Percentiles rank a stretch among this genome's conserved stretches.
Conservation (phyloP, 2,888 invertebrate genomes). For the Girardia tigrina region DNA sequence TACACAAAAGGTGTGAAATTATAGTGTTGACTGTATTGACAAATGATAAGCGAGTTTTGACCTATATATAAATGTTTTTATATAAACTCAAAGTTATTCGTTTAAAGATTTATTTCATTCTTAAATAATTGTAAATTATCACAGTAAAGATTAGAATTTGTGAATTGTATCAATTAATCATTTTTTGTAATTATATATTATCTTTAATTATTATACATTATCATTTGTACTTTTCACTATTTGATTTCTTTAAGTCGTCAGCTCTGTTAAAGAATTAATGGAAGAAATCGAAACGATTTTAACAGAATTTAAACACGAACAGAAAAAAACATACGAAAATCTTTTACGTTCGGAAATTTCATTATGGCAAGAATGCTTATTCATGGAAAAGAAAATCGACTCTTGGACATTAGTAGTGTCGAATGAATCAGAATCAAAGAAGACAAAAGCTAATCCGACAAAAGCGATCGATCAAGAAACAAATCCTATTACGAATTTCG, state of each 20-base stretch:
- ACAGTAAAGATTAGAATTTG: too few relatives aligned
- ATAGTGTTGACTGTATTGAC: too few relatives aligned
- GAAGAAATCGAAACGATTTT: not conserved
- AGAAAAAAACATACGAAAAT: not conserved
- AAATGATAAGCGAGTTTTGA: too few relatives aligned
- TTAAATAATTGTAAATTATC: too few relatives aligned
- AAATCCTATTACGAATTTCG: conserved; percentile 15
- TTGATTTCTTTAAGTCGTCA: not conserved
- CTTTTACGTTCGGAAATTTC: conserved; percentile 17
- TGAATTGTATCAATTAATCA: too few relatives aligned
- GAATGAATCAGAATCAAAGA: not conserved
- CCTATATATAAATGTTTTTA: too few relatives aligned
- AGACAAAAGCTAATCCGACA: not conserved
- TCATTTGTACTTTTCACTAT: not conserved
- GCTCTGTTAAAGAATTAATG: not conserved
- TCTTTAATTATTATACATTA: too few relatives aligned
- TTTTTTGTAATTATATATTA: too few relatives aligned
- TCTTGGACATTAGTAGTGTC: not conserved
- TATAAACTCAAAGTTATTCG: too few relatives aligned
- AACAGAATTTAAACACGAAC: not conserved
- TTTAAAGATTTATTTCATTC: too few relatives aligned
- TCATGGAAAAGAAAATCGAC: conserved; percentile 12
- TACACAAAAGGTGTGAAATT: too few relatives aligned
- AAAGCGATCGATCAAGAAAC: not conserved
- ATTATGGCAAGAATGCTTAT: conserved; percentile 25